Evolutionary conservation across 2,113 vertebrate species (phyloP).

Genomic region (Aphyosemion australe): DNA sequence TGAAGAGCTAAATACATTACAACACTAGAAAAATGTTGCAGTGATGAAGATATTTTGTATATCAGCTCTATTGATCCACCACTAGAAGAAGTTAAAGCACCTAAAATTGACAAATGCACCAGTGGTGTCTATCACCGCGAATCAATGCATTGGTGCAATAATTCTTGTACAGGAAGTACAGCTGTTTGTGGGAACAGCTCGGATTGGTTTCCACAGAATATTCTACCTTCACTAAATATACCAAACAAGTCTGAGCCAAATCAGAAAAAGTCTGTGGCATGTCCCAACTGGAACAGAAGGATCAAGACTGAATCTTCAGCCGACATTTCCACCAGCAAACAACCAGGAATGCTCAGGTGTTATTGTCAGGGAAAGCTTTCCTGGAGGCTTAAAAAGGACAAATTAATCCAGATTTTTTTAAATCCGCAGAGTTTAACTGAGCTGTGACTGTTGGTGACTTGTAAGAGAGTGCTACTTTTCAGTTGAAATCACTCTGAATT

Average conservation of each 20-base stretch:
- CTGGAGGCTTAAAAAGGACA: slow-evolving; percentile 16
- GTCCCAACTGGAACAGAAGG: slow-evolving; percentile 43
- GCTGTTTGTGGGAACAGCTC: not conserved
- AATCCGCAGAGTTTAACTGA: too few relatives aligned
- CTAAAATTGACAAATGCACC: not conserved
- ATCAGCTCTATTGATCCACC: too few relatives aligned
- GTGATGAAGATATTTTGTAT: too few relatives aligned
- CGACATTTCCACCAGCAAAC: slow-evolving; percentile 4
- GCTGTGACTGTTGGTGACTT: too few relatives aligned
- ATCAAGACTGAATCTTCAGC: slow-evolving; percentile 17
- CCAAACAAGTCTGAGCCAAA: slow-evolving; percentile 46
- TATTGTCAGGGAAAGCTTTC: slow-evolving; percentile 8
- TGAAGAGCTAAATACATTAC: not conserved
- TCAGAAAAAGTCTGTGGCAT: slow-evolving; percentile 23
- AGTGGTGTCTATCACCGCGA: not conserved
- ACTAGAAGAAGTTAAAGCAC: too few relatives aligned
- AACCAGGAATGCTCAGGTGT: slow-evolving; percentile 13
- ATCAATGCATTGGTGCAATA: not conserved
- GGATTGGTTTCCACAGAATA: slow-evolving; percentile 15
- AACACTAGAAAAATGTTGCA: not conserved
- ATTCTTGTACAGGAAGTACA: not conserved
- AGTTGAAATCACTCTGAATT: too few relatives aligned
- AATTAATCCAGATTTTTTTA: not conserved
- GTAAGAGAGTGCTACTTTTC: too few relatives aligned
- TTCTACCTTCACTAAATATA: slow-evolving; percentile 15